Evolutionary conservation across 2,113 vertebrate genomes (phyloP).

Genomic region (Spermophilus dauricus): DNA sequence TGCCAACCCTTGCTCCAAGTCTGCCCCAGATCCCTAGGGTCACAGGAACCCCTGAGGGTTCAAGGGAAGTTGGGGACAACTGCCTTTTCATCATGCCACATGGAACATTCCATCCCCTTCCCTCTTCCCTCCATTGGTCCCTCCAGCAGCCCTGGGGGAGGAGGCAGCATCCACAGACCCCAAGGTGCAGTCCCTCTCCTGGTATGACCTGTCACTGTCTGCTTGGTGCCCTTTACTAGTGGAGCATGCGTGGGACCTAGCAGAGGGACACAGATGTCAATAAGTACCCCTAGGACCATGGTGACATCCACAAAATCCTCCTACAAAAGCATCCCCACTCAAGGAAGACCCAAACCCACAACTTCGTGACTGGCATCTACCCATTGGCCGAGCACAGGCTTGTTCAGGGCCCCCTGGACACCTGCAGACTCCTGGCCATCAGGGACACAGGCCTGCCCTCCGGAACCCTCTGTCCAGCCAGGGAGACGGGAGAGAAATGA

Average conservation of each 20-base stretch:
- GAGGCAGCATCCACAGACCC: not conserved
- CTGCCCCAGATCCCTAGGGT: not conserved
- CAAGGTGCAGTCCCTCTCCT: not conserved
- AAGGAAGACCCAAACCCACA: not conserved
- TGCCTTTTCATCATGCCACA: rapidly evolving
- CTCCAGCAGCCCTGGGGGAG: rapidly evolving
- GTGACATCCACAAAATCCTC: not conserved
- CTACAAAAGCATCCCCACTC: no score
- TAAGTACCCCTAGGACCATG: no score
- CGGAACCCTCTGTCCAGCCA: not conserved
- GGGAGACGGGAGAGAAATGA: not conserved
- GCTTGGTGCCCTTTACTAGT: not conserved
- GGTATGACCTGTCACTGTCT: not conserved
- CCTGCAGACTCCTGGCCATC: not conserved
- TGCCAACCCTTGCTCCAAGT: not conserved
- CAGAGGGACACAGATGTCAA: not conserved
- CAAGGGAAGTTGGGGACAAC: not conserved
- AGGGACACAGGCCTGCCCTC: not conserved
- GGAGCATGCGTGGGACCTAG: not conserved
- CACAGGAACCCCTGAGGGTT: not conserved
- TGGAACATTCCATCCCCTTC: not conserved
- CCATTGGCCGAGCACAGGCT: not conserved
- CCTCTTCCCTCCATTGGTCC: not conserved
- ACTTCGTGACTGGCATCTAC: no score
- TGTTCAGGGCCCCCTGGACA: not conserved